phyloP scores from a whole-genome alignment of 2,113 vertebrate species.

The Myocastor coypus region DNA sequence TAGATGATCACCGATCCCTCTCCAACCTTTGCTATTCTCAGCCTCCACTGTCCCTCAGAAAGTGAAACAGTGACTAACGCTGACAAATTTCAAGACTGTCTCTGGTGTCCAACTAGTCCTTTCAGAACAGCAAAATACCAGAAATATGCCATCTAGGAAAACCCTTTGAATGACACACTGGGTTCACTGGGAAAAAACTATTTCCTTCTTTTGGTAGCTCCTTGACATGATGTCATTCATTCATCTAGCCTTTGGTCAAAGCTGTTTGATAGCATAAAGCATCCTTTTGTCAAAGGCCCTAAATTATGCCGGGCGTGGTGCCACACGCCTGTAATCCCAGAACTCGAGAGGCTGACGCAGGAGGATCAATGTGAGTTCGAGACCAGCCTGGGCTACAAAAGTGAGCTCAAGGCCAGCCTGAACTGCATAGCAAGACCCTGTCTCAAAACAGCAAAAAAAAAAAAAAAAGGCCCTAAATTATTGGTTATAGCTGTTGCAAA shows the following conservation, averaged over 20 bases:
- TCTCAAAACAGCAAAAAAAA: too few species aligned
- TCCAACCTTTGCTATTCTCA: neutral
- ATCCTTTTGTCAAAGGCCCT: neutral
- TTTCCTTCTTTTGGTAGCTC: neutral
- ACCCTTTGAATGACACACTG: neutral
- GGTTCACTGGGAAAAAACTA: neutral
- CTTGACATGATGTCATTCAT: neutral
- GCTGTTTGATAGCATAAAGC: neutral
- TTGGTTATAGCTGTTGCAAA: neutral
- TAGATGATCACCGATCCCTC: neutral
- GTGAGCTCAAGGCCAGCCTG: too few species aligned
- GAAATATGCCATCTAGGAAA: neutral
- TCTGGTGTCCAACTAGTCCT: neutral
- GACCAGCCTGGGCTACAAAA: too few species aligned
- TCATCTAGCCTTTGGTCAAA: neutral
- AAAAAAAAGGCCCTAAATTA: neutral
- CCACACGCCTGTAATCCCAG: too few species aligned
- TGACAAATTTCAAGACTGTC: neutral
- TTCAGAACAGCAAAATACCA: neutral
- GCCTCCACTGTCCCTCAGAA: neutral
- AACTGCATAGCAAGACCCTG: too few species aligned
- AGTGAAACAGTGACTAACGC: neutral
- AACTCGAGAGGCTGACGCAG: too few species aligned
- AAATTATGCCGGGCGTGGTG: too few species aligned
- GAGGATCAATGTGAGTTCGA: too few species aligned